Evolutionary conservation across 1,140 invertebrate genomes (phyloP).

Genomic region (Drosophila fuyamai): DNA sequence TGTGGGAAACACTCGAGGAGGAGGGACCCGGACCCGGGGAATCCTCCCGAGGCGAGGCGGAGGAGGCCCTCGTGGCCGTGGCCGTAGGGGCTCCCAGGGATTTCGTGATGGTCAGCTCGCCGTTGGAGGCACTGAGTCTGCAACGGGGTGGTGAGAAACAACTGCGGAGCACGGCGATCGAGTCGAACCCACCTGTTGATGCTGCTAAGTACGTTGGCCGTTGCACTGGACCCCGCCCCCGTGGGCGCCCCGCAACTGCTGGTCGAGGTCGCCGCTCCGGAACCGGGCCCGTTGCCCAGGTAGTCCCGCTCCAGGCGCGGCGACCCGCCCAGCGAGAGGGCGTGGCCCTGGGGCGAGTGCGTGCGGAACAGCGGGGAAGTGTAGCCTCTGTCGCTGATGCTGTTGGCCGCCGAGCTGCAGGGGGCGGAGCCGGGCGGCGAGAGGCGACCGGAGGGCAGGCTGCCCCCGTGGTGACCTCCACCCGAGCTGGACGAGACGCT

Average conservation of each 20-base stretch:
- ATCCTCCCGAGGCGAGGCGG: slow-evolving; percentile 85
- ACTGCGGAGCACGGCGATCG: rapidly evolving
- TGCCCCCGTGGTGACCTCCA: slow-evolving; percentile 30
- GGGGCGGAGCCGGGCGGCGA: slow-evolving; percentile 46
- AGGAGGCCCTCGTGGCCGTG: slow-evolving; percentile 86
- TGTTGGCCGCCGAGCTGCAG: slow-evolving; percentile 28
- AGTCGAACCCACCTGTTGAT: slow-evolving; percentile 84
- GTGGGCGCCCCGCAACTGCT: slow-evolving; percentile 36
- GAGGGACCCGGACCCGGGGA: slow-evolving; percentile 76
- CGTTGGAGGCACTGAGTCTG: slow-evolving; percentile 90
- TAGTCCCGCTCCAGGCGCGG: slow-evolving; percentile 76
- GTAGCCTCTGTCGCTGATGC: slow-evolving; percentile 80
- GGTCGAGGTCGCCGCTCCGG: slow-evolving; percentile 34
- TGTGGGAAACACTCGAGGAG: slow-evolving; percentile 56
- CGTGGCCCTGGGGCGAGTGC: slow-evolving; percentile 68
- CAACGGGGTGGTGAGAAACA: not conserved
- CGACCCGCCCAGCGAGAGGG: slow-evolving; percentile 69
- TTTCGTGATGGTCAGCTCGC: slow-evolving; percentile 92
- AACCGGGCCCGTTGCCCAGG: slow-evolving; percentile 71
- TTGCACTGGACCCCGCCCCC: slow-evolving; percentile 48
- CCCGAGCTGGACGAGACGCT: slow-evolving; percentile 34
- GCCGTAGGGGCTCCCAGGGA: slow-evolving; percentile 87
- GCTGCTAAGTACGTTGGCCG: slow-evolving; percentile 85
- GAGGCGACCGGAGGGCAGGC: slow-evolving; percentile 33
- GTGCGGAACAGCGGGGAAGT: slow-evolving; percentile 79